Base-by-base conservation (phyloP, 2,888 invertebrate species). In the Bedellia somnulentella region DNA sequence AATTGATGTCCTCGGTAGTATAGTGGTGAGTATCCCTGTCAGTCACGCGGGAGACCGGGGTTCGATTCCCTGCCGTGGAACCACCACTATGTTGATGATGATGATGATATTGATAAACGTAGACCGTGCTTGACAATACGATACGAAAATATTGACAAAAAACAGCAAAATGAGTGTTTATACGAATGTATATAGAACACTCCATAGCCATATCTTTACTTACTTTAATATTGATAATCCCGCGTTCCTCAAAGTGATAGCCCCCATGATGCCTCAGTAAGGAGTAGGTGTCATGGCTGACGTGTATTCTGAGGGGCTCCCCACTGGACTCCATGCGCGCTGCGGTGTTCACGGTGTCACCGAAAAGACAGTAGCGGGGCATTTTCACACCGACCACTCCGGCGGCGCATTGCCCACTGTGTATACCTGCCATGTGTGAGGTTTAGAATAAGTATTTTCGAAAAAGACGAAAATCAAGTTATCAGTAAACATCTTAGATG, bases 351-450 rank as follows among this genome's bases (percentile, higher is more conserved):
- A 90, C 89, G 0, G 89, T 89, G 49, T 90, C 89, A 0, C 90
- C 90, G 49, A 90, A 90, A 1, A 90, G 68, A 43, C 90, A 90
- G 57, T 89, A 90, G 1, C 89, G 73, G 0, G 90, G 89, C 89
- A 90, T 89, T 63, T 87, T 86, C 16, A 86, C 68, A 0, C 90
- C 89, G 0, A 91, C 89, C 4, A 91, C 89, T 2, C 91, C 90
- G 1, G 89, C 89, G 1, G 88, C 88, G 51, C 88, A 87, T 33
- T 85, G 86, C 0, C 87, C 86, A 58, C 64, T 59, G 46, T 71
- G 66, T 28, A 75, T 70, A 17, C 75, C 75, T 71, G 39, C n/a
- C n/a, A n/a, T n/a, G n/a, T n/a, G n/a, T n/a, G n/a, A n/a, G n/a
- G n/a, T n/a, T n/a, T n/a, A n/a, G n/a, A n/a, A n/a, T n/a, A n/a